phyloP scores from a whole-genome alignment of 2,797 vertebrate species.

The Cuniculus paca region DNA sequence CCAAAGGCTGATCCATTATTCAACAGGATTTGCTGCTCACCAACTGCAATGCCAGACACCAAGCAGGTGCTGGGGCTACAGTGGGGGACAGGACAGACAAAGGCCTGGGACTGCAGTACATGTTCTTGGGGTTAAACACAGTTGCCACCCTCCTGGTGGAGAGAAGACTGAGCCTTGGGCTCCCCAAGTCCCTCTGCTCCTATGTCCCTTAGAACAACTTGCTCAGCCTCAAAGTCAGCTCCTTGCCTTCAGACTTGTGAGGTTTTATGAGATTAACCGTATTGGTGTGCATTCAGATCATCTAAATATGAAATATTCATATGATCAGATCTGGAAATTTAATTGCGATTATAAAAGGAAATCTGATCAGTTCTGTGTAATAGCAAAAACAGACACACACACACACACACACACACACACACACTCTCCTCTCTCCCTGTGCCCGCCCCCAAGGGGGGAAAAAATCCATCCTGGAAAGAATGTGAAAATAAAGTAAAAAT shows the following conservation, averaged over 20 bases:
- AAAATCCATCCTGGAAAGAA: conserved; percentile 83
- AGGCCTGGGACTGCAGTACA: background rate
- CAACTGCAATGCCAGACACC: background rate
- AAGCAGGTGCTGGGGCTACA: background rate
- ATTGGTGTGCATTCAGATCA: conserved; percentile 15
- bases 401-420: conserved; percentile 75
- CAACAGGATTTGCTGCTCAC: background rate
- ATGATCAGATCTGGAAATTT: conserved; percentile 70
- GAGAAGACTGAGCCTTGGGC: background rate
- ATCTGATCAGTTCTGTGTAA: conserved; percentile 80
- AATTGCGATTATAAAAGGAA: conserved; percentile 83
- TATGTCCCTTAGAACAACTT: background rate
- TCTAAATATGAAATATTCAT: conserved; percentile 36
- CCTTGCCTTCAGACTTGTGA: conserved; percentile 58
- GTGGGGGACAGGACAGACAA: background rate
- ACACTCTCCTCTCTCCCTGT: conserved; percentile 50
- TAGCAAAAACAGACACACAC: conserved; percentile 82
- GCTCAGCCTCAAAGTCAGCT: background rate
- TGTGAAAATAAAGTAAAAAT: conserved; percentile 79
- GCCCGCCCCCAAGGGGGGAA: conserved; percentile 26
- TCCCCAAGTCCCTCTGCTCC: background rate
- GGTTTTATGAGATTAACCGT: conserved; percentile 51
- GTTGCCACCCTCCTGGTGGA: background rate
- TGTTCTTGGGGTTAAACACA: background rate
- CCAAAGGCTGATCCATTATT: conserved; percentile 14